Evolutionary conservation across 2,113 vertebrate species (phyloP).

Genomic region (Microtus pennsylvanicus): DNA sequence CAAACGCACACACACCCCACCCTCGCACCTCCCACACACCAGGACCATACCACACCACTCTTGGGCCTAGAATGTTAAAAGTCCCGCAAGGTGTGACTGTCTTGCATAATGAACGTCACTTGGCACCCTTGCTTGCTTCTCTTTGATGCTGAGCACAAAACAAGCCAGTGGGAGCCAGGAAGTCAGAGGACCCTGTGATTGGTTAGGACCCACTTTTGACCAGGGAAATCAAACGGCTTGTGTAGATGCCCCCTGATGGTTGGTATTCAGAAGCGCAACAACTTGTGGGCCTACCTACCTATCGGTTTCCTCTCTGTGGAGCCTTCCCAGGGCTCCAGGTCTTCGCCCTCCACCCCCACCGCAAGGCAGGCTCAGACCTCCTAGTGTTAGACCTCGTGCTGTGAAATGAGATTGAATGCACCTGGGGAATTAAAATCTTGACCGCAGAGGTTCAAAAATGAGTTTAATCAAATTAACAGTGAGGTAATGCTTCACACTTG

Average conservation of each 20-base stretch:
- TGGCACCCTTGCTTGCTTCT: background rate
- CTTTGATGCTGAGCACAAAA: background rate
- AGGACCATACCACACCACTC: background rate
- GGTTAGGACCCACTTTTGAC: background rate
- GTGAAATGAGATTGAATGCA: background rate
- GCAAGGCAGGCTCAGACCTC: slow-evolving; percentile 36
- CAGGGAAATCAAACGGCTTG: slow-evolving; percentile 46
- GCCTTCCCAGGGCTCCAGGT: background rate
- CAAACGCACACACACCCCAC: background rate
- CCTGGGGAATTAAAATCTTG: background rate
- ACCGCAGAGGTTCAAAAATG: background rate
- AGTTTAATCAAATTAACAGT: slow-evolving; percentile 37
- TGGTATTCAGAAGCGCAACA: slow-evolving; percentile 68
- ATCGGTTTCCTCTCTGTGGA: background rate
- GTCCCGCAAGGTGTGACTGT: background rate
- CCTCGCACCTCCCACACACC: background rate
- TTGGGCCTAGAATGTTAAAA: background rate
- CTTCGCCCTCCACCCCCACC: no score
- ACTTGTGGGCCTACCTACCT: background rate
- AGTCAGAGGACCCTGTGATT: background rate
- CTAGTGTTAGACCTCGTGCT: background rate
- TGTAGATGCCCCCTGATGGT: slow-evolving; percentile 79
- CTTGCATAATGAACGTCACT: background rate
- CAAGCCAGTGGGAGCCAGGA: background rate
- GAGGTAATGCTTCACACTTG: background rate